Evolutionary conservation across 92 coral and sea anemone genomes (phyloP), one percentile per base, ranked within the genome.

Genomic region (Palythoa caribaeorum): DNA sequence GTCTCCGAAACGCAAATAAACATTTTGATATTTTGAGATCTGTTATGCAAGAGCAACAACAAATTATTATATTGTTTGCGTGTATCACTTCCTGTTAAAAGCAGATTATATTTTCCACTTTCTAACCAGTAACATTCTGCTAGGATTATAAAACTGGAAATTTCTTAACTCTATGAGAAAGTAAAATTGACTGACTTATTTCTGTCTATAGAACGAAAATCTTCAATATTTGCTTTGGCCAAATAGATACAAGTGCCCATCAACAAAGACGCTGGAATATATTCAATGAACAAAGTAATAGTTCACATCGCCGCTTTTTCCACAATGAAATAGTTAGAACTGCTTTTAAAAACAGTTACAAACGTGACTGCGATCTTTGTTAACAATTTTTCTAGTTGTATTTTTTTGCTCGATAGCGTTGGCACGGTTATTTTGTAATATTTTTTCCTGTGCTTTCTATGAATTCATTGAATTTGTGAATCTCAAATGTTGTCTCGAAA

Each of bases 221-320:
- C 74, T 3, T 14, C 44, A 28, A 81, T 48, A 51, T 81, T 81
- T 81, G 59, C 76, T 20, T 65, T 66, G 28, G 48, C 38, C 60
- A 66, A 81, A 81, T 66, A 79, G 86, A 66, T 81, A 81, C 62
- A 66, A 81, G 86, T 37, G 73, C 10, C 15, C 28, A 62, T 59
- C 84, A 79, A 79, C 71, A 60, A 59, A 59, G 51, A 79, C 74
- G 73, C 47, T 39, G 66, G 76, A 66, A 66, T 65, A 47, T 20
- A 38, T 38, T 15, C 38, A 39, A 40, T 39, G 63, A 21, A 20
- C 36, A 68, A 63, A 60, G 57, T 4, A 39, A 81, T 47, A 20
- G 19, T 47, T 10, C 38, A 44, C 28, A 14, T 50, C 74, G 39
- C 63, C 10, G 55, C 39, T 17, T 48, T 66, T 20, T 48, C 74